Evolutionary conservation across 2,888 invertebrate species (phyloP).

Genomic region (Elmis aenea): DNA sequence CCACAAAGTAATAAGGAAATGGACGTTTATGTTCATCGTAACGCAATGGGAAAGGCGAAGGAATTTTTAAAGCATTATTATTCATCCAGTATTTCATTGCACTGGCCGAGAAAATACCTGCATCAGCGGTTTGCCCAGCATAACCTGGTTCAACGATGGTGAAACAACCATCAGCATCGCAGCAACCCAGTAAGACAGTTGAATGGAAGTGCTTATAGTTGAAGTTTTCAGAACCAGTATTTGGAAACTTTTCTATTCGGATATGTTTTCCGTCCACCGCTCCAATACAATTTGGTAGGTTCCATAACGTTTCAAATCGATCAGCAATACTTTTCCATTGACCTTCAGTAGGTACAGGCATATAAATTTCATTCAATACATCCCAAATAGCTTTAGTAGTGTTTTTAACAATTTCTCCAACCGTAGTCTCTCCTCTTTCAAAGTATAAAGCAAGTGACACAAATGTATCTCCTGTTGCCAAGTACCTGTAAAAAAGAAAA

Average conservation of each 20-base stretch:
- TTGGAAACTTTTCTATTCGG: constrained; percentile 25
- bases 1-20: constrained; percentile 24
- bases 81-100: constrained; percentile 22
- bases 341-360: constrained; percentile 15
- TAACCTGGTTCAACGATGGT: constrained; percentile 26
- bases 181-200: constrained; percentile 26
- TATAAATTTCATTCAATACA: constrained; percentile 17
- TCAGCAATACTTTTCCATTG: constrained; percentile 27
- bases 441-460: constrained; percentile 21
- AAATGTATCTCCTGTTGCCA: constrained; percentile 24
- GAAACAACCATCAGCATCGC: constrained; percentile 32
- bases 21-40: constrained; percentile 8
- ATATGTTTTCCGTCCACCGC: constrained; percentile 30
- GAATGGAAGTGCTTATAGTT: constrained; percentile 29
- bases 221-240: constrained; percentile 24
- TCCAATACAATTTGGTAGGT: constrained; percentile 29
- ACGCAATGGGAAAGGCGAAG: constrained; percentile 10
- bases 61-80: constrained; percentile 15
- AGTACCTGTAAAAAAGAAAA: constrained; percentile 24
- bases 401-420: constrained; percentile 20
- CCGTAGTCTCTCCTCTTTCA: constrained; percentile 21
- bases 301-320: constrained; percentile 27
- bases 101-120: constrained; percentile 18
- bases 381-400: constrained; percentile 24
- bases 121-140: constrained; percentile 3